Evolutionary conservation across 2,113 vertebrate species (phyloP), one percentile per base, ranked within the genome.

Genomic region (Prietella phreatophila): DNA sequence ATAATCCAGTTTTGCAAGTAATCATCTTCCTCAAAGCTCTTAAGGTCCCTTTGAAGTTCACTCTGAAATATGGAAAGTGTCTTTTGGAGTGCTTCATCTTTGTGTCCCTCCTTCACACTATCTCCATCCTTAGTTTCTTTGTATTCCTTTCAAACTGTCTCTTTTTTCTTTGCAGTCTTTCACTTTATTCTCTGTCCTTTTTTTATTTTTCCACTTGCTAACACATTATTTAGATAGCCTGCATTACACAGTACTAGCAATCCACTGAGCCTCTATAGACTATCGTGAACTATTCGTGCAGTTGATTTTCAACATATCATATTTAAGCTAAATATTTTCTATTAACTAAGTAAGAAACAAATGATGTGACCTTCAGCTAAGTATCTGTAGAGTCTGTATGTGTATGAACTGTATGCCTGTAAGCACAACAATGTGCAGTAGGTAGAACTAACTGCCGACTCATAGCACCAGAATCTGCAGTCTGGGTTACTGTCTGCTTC

Each of bases 41-140:
- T 89, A 53, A 22, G 33, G 58, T 71, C 76, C 61, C 80, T 89
- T 63, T 86, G 27, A 80, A 71, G 71, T 84, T 86, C 63, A 69
- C 73, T 67, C 42, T 65, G 61, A 86, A 79, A 84, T 47, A 89
- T 19, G 33, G 14, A 42, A 17, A 56, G 84, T 78, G 42, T 81
- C 61, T 47, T 42, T 82, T 67, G 42, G 67, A 85, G 87, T 56
- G n/a, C 53, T 84, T 14, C 30, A 33, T 89, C 65, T 81, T 85
- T 85, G 36, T 82, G 17, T 55, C 33, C 50, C 75, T 81, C 20
- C 20, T 8, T 50, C 42, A 80, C 58, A 19, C n/a, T 67, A 2
- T 56, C 25, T 39, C 10, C 56, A 82, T 39, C 20, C 20, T 60
- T 42, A 22, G 33, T n/a, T 63, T 36, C 3, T 86, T 61, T 79